A percentile compares a stretch with the other conserved stretches of the same genome.
Evolutionary conservation across 2,113 vertebrate species (phyloP).

Genomic region (Periophthalmus modestus): DNA sequence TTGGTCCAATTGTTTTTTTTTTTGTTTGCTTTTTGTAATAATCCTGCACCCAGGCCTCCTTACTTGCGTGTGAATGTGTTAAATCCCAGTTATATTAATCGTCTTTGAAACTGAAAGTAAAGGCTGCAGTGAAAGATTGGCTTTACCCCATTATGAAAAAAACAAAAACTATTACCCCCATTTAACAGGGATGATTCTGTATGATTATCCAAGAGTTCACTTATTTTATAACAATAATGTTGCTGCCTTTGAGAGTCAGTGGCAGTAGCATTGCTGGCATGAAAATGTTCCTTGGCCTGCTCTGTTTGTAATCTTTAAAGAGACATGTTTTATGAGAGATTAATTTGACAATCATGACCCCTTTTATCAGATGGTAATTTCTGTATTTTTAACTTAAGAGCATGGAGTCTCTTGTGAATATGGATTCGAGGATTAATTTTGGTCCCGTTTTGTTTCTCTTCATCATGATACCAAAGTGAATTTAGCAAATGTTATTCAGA

Average conservation of each 20-base stretch:
- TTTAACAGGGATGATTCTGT: too few relatives aligned
- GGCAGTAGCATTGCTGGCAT: slow-evolving; percentile 10
- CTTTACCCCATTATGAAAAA: not conserved
- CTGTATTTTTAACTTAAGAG: slow-evolving; percentile 63
- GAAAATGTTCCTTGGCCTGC: slow-evolving; percentile 50
- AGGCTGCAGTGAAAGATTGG: not conserved
- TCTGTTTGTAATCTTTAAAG: slow-evolving; percentile 67
- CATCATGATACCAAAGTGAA: slow-evolving; percentile 47
- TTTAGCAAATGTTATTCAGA: slow-evolving; percentile 10
- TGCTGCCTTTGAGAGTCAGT: not conserved
- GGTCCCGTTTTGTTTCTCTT: slow-evolving; percentile 39
- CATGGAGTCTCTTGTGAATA: slow-evolving; percentile 59
- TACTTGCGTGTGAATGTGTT: slow-evolving; percentile 64
- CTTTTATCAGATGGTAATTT: slow-evolving; percentile 72
- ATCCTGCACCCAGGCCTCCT: slow-evolving; percentile 55
- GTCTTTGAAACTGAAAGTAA: slow-evolving; percentile 59
- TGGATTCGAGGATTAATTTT: slow-evolving; percentile 69
- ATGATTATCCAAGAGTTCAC: too few relatives aligned
- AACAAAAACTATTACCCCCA: not conserved
- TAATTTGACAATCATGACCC: slow-evolving; percentile 77
- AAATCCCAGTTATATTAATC: slow-evolving; percentile 73
- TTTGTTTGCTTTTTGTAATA: slow-evolving; percentile 51
- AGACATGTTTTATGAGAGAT: slow-evolving; percentile 76
- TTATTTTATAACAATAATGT: not conserved
- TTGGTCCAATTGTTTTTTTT: slow-evolving; percentile 54